These are phyloP conservation scores for Stenotaenia linearis DNA, from an alignment of 2,888 invertebrate genomes.

Conservation along the genomic window DNA sequence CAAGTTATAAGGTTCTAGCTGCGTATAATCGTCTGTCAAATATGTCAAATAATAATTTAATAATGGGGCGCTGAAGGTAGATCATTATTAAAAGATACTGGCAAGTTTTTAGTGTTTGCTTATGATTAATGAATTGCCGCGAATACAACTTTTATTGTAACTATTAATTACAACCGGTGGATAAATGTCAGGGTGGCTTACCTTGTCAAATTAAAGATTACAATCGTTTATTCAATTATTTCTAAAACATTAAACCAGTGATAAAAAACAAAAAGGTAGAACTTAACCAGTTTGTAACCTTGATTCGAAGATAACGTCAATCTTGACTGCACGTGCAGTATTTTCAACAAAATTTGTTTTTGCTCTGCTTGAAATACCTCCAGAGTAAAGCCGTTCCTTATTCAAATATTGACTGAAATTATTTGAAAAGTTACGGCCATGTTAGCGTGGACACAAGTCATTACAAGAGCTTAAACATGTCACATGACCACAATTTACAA, in stretches of 20 bases:
- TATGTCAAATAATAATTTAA: background rate
- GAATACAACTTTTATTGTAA: background rate
- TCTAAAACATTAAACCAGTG: no score
- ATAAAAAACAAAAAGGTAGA: no score
- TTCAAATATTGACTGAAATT: background rate
- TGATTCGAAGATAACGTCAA: no score
- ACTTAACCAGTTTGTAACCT: no score
- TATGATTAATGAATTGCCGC: background rate
- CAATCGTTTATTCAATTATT: no score
- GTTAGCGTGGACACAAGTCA: background rate
- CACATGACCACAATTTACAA: slow-evolving; percentile 4
- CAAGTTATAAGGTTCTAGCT: background rate
- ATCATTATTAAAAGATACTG: no score
- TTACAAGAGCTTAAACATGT: background rate
- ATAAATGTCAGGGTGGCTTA: background rate
- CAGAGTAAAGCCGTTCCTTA: no score
- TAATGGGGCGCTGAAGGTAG: no score
- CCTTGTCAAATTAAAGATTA: background rate
- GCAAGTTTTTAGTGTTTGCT: no score
- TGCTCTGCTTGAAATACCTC: no score
- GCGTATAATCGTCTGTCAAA: background rate
- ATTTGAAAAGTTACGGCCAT: background rate
- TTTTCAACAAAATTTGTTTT: no score
- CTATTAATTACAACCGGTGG: background rate
- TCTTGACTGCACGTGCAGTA: no score